phyloP scores from a whole-genome alignment of 2,113 vertebrate species.

The Percopsis transmontana region DNA sequence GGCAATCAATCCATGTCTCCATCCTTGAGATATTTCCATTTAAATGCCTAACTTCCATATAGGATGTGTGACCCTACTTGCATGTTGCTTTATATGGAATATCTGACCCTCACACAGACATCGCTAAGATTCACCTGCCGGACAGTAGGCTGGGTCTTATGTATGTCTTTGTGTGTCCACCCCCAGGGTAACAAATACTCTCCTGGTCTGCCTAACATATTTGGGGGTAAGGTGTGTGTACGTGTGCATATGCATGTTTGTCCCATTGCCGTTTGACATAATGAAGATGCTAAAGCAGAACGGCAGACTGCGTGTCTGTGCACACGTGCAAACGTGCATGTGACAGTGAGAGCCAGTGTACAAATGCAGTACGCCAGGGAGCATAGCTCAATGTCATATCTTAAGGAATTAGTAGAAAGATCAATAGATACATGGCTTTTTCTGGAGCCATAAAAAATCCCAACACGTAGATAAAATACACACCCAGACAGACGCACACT shows the following conservation, averaged over 20 bases:
- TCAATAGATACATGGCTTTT: conserved; percentile 16
- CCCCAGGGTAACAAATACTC: conserved; percentile 56
- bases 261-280: conserved; percentile 1
- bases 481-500: background rate
- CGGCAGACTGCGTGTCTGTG: conserved; percentile 18
- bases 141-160: conserved; percentile 27
- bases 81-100: conserved; percentile 25
- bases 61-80: background rate
- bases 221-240: conserved; percentile 33
- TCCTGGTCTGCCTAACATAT: conserved; percentile 43
- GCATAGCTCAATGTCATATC: too few species aligned
- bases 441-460: conserved; percentile 1
- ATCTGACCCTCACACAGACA: conserved; percentile 16
- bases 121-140: conserved; percentile 53
- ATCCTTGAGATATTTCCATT: background rate
- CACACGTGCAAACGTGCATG: background rate
- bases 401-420: background rate
- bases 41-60: conserved; percentile 7
- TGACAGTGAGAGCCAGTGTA: background rate
- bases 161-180: conserved; percentile 23
- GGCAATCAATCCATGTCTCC: conserved; percentile 3
- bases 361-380: too few species aligned
- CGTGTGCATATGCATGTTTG: background rate
- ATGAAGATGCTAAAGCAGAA: conserved; percentile 49
- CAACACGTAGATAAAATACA: conserved; percentile 1